These are phyloP conservation scores for Ceryle rudis DNA, from an alignment of 2,797 vertebrate species.

Conservation along the genomic window DNA sequence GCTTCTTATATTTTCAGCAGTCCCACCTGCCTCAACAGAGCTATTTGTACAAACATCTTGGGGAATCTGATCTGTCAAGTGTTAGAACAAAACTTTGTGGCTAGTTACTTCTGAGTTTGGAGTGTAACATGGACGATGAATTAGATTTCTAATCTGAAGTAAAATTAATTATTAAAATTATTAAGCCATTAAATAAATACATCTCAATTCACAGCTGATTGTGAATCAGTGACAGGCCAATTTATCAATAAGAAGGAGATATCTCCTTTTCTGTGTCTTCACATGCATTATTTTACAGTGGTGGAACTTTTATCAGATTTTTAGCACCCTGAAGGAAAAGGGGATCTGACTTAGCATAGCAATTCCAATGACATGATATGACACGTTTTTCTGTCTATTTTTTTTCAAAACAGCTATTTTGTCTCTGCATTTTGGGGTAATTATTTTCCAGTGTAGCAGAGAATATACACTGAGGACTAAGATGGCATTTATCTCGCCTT, in stretches of 20 bases:
- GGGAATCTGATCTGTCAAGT: neutral
- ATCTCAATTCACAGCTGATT: neutral
- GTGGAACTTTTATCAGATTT: neutral
- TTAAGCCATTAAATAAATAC: conserved; percentile 37
- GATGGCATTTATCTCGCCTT: neutral
- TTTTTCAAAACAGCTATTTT: neutral
- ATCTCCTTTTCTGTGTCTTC: neutral
- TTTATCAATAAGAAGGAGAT: neutral
- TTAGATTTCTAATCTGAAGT: neutral
- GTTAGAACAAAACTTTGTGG: neutral
- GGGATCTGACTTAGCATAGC: neutral
- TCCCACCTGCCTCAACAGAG: neutral
- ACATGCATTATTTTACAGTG: neutral
- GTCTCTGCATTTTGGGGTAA: neutral
- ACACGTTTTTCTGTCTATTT: neutral
- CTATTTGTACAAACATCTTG: neutral
- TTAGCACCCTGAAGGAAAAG: neutral
- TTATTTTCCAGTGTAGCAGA: neutral
- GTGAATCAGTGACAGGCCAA: neutral
- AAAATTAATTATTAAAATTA: conserved; percentile 45
- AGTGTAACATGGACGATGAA: neutral
- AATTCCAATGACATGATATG: neutral
- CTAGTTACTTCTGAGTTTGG: neutral
- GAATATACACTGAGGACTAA: neutral
- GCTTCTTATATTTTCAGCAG: neutral